A percentile compares a stretch with the other conserved stretches of the same genome.
phyloP scores from a whole-genome alignment of 2,888 invertebrate species.

The Zhuqinia jingwanae region DNA sequence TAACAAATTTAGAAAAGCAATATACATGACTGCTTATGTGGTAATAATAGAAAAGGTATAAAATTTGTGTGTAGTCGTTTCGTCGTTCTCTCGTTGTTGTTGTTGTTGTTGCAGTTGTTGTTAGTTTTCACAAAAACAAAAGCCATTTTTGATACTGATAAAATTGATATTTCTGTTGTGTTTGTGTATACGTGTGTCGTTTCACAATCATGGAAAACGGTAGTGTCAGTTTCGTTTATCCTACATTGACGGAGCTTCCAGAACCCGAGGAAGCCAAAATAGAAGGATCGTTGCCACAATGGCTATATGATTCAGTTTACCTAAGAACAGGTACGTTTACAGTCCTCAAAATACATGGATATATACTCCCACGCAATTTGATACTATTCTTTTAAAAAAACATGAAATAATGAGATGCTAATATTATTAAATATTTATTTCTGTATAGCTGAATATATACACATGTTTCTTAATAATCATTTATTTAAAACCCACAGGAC shows the following conservation, averaged over 20 bases:
- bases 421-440: too few relatives aligned
- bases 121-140: too few relatives aligned
- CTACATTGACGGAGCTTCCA: slow-evolving; percentile 67
- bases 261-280: slow-evolving; percentile 66
- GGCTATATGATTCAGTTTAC: slow-evolving; percentile 57
- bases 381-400: not conserved
- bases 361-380: not conserved
- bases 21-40: too few relatives aligned
- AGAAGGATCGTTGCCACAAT: slow-evolving; percentile 64
- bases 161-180: too few relatives aligned
- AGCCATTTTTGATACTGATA: not conserved
- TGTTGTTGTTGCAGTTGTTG: too few relatives aligned
- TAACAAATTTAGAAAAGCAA: not conserved
- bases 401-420: not conserved
- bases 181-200: not conserved
- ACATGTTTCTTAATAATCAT: too few relatives aligned
- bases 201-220: slow-evolving; percentile 38
- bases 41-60: too few relatives aligned
- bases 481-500: slow-evolving; percentile 28
- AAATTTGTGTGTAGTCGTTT: too few relatives aligned
- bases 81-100: too few relatives aligned
- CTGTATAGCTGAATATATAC: too few relatives aligned
- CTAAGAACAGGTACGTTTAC: slow-evolving; percentile 68
- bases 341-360: too few relatives aligned
- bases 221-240: slow-evolving; percentile 71